Percentiles rank a stretch among this genome's conserved stretches.
These are phyloP conservation scores for Monoplex corrugatus DNA, from an alignment of 2,888 invertebrate genomes.

Conservation along the genomic window DNA sequence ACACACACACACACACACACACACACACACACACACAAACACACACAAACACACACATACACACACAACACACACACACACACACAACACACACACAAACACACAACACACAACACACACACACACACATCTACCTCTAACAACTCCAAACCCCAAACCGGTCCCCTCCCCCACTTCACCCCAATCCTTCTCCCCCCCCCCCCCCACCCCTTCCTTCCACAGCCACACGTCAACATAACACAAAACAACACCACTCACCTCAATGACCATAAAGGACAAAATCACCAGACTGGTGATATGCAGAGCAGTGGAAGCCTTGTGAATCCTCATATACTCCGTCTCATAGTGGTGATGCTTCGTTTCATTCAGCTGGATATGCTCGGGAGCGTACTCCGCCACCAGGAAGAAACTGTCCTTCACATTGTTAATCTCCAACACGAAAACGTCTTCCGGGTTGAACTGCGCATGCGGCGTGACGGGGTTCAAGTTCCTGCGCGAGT, in stretches of 20 bases:
- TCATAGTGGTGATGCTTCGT: conserved; percentile 55
- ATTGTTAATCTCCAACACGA: conserved; percentile 63
- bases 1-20: not conserved
- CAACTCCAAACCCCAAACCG: too few relatives aligned
- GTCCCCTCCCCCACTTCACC: not conserved
- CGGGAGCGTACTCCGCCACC: conserved; percentile 60
- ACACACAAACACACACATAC: not conserved
- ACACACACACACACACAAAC: conserved; percentile 26
- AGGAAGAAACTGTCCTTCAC: conserved; percentile 62
- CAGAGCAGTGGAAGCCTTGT: conserved; percentile 63
- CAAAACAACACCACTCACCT: conserved; percentile 59
- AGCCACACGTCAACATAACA: too few relatives aligned
- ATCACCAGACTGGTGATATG: conserved; percentile 68
- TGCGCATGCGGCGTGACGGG: not conserved
- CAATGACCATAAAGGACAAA: conserved; percentile 67
- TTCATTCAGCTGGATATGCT: conserved; percentile 51
- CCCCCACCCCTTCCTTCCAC: not conserved
- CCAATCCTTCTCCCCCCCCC: not conserved
- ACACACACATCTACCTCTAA: not conserved
- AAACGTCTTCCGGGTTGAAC: conserved; percentile 52
- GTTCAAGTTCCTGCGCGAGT: not conserved
- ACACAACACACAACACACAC: not conserved
- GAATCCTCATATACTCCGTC: conserved; percentile 63
- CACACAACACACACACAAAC: not conserved
- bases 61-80: not conserved